A percentile compares a stretch with the other conserved stretches of the same genome.
phyloP scores from a whole-genome alignment of 2,888 invertebrate genomes.

The Campoplex capitator region DNA sequence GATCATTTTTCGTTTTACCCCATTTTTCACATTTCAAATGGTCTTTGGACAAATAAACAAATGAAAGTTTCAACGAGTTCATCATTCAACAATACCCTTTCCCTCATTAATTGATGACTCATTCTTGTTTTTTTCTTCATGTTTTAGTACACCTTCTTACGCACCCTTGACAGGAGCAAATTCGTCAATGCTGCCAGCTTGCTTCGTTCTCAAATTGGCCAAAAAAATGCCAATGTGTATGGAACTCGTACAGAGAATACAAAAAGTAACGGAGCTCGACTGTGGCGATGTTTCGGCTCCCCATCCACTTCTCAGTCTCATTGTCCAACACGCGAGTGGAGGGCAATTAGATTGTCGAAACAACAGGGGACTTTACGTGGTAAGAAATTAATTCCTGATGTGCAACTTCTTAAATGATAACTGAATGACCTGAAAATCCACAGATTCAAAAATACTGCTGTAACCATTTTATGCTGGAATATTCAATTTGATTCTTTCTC shows the following conservation, averaged over 20 bases:
- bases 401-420: not conserved
- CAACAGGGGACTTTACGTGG: constrained; percentile 93
- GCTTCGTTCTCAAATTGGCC: constrained; percentile 93
- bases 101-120: not conserved
- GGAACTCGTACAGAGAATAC: constrained; percentile 90
- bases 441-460: not conserved
- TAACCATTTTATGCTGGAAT: not conserved
- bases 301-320: constrained; percentile 90
- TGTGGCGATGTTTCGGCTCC: constrained; percentile 86
- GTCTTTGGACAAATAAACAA: too few relatives aligned
- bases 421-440: too few relatives aligned
- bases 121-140: constrained; percentile 73
- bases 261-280: constrained; percentile 87
- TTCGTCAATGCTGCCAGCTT: constrained; percentile 95
- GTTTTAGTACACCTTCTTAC: constrained; percentile 90
- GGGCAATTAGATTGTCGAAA: constrained; percentile 90
- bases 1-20: not conserved
- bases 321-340: constrained; percentile 92
- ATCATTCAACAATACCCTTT: not conserved
- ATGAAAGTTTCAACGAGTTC: too few relatives aligned
- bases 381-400: constrained; percentile 86
- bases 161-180: constrained; percentile 92
- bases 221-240: constrained; percentile 95
- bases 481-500: not conserved
- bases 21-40: not conserved